Base-by-base conservation (phyloP, 2,888 invertebrate species). In the Linnaemya tessellans region DNA sequence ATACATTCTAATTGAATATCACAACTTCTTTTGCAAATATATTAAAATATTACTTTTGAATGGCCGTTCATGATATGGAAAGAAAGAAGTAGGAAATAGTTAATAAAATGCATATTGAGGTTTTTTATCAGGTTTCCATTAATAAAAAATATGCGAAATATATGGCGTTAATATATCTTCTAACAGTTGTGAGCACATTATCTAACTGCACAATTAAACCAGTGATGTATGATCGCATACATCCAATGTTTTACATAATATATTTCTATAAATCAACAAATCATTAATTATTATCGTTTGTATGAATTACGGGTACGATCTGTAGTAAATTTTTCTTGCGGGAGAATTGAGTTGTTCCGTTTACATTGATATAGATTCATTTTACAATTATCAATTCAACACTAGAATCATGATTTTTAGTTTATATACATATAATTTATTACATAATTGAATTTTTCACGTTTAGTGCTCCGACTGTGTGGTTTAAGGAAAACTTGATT, bases 191-290 rank as follows among this genome's bases (percentile, higher is more conserved):
- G 70, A 62, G 51, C 38, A 56, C 22, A 65, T 58, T 58, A 73
- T 43, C 43, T 73, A 80, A 73, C 58, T 80, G 71, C 71, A 38
- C 64, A 73, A 80, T 71, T 56, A 46, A 22, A 46, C 22, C 10
- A 56, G 10, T 73, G 71, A 71, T 80, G 54, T 64, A 65, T 71
- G 70, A 56, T 38, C 49, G 35, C 64, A 73, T 58, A 65, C 49
- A 64, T 81, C 68, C 62, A 70, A 64, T 81, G 75, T 74, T 82
- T 77, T 70, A 70, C n/a, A n/a, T n/a, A n/a, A n/a, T n/a, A n/a
- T n/a, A n/a, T n/a, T n/a, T n/a, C n/a, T 35, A 65, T 70, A 77
- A 70, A 82, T 77, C 75, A 81, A 74, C 43, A 74, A 81, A 75
- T 81, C 68, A 70, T 70, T 77, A 68, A 22, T 68, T 30, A 10